Evolutionary conservation across 1,140 invertebrate genomes (phyloP).

Genomic region (Drosophila mojavensis): DNA sequence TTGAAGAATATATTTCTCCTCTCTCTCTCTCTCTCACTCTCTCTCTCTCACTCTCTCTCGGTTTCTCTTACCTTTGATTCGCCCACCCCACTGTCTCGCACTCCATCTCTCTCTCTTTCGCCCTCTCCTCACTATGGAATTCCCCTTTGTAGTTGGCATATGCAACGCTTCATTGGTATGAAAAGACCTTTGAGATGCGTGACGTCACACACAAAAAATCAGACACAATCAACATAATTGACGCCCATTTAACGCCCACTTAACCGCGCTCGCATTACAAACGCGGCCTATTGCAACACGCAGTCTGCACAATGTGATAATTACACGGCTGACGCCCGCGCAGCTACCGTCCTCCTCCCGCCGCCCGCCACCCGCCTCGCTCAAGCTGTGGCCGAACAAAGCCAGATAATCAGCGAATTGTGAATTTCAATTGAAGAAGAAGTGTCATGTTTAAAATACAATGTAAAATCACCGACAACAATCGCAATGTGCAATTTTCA

Average conservation of each 20-base stretch:
- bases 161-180: too few relatives aligned
- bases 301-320: constrained; percentile 48
- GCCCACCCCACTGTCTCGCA: too few relatives aligned
- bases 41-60: too few relatives aligned
- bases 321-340: constrained; percentile 47
- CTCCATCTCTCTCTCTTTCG: too few relatives aligned
- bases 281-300: constrained; percentile 45
- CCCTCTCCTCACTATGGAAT: too few relatives aligned
- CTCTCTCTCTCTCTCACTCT: too few relatives aligned
- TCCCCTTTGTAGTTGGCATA: too few relatives aligned
- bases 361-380: too few relatives aligned
- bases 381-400: constrained; percentile 5
- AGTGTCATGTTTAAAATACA: constrained; percentile 40
- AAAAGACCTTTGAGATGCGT: background rate
- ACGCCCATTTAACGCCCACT: constrained; percentile 69
- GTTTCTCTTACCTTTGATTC: too few relatives aligned
- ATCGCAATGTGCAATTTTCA: constrained; percentile 52
- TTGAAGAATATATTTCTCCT: too few relatives aligned
- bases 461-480: constrained; percentile 35
- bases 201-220: constrained; percentile 19
- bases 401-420: constrained; percentile 35
- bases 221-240: constrained; percentile 13
- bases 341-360: constrained; percentile 12
- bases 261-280: constrained; percentile 53
- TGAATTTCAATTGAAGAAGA: constrained; percentile 44